phyloP scores from a whole-genome alignment of 2,888 invertebrate genomes.

The Aplocera efformata region DNA sequence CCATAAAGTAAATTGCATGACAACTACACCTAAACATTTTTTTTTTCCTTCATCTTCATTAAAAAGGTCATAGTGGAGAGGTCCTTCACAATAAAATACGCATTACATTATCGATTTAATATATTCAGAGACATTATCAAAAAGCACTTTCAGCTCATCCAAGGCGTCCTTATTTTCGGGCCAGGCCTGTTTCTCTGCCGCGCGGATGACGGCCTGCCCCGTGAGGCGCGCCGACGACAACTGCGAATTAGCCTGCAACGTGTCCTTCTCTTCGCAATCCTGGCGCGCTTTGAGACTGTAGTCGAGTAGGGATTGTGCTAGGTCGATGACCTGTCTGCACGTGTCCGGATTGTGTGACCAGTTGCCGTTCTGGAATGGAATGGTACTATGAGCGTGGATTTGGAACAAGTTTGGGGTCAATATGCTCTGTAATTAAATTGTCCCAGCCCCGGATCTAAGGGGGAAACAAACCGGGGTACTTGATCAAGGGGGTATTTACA shows the following conservation, averaged over 20 bases:
- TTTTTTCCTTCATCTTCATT: no score
- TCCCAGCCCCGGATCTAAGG: no score
- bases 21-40: no score
- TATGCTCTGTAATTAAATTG: no score
- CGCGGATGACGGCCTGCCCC: constrained; percentile 77
- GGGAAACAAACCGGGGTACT: no score
- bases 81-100: no score
- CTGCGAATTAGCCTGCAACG: constrained; percentile 76
- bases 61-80: no score
- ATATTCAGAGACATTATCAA: constrained; percentile 60
- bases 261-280: constrained; percentile 67
- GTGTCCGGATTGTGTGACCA: constrained; percentile 81
- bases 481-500: no score
- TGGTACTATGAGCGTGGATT: not conserved
- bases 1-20: no score
- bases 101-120: constrained; percentile 64
- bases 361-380: constrained; percentile 53
- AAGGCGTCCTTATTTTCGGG: constrained; percentile 55
- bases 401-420: no score
- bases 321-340: constrained; percentile 81
- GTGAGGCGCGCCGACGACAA: constrained; percentile 81
- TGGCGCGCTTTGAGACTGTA: constrained; percentile 77
- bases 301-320: constrained; percentile 81
- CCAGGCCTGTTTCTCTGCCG: constrained; percentile 69
- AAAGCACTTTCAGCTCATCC: constrained; percentile 49